Conservation (phyloP, 2,113 vertebrate genomes). For the Zonotrichia leucophrys region DNA sequence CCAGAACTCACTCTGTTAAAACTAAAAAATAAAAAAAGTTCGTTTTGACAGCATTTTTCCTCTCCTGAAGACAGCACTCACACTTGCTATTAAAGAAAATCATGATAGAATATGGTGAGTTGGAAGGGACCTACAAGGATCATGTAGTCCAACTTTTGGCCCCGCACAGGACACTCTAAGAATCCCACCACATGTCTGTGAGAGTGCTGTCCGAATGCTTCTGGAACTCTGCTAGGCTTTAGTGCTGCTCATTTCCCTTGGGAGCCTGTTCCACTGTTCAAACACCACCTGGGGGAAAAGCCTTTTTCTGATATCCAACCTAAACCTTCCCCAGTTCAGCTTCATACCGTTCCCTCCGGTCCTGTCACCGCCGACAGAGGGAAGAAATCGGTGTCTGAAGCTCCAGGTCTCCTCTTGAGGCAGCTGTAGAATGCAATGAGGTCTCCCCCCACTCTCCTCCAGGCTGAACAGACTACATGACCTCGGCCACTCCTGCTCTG, state of each 20-base stretch:
- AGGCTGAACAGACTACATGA: not conserved
- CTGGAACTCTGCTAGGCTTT: not conserved
- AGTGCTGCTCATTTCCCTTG: not conserved
- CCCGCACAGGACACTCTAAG: not conserved
- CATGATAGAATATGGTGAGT: not conserved
- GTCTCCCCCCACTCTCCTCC: not conserved
- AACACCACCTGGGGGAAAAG: not conserved
- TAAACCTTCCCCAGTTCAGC: not conserved
- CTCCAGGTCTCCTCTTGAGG: not conserved
- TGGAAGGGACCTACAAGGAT: not conserved
- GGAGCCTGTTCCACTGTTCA: not conserved
- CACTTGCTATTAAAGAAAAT: not conserved
- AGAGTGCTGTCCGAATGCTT: not conserved
- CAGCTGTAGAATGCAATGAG: no score
- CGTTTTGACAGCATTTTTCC: not conserved
- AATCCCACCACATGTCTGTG: not conserved
- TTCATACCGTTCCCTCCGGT: not conserved
- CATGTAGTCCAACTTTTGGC: not conserved
- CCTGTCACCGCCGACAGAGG: not conserved
- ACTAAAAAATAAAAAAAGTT: not conserved
- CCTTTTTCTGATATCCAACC: not conserved
- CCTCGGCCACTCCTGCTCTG: no score
- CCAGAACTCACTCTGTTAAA: not conserved
- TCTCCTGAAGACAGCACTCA: not conserved
- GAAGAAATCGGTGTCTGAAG: not conserved